Evolutionary conservation across 2,113 vertebrate genomes (phyloP).

Genomic region (Python bivittatus): DNA sequence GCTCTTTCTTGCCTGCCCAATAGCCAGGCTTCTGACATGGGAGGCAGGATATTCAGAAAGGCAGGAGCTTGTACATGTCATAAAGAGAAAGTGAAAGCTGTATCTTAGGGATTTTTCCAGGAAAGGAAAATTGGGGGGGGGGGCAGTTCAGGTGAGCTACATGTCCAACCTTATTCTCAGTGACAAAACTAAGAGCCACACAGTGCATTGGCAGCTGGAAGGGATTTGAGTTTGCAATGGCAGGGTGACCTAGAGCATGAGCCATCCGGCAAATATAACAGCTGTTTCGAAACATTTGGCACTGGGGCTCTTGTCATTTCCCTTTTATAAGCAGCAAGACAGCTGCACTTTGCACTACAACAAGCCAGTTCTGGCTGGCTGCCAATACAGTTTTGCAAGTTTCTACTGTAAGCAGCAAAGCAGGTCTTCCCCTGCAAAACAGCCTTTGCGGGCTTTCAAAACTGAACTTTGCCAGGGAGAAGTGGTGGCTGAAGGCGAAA

Average conservation of each 20-base stretch:
- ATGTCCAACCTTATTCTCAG: slow-evolving; percentile 30
- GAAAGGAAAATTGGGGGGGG: background rate
- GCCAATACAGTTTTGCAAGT: slow-evolving; percentile 43
- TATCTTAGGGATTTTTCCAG: slow-evolving; percentile 29
- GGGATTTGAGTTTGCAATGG: slow-evolving; percentile 37
- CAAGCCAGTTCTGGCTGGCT: slow-evolving; percentile 40
- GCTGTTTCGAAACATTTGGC: slow-evolving; percentile 53
- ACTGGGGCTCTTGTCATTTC: slow-evolving; percentile 48
- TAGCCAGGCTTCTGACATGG: background rate
- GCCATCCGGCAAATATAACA: background rate
- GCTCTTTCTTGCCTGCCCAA: background rate
- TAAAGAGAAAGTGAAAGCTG: slow-evolving; percentile 9
- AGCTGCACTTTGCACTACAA: slow-evolving; percentile 34
- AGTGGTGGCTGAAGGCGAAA: slow-evolving; percentile 32
- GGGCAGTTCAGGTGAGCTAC: slow-evolving; percentile 24
- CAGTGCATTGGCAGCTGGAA: slow-evolving; percentile 26
- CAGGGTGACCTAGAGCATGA: slow-evolving; percentile 45
- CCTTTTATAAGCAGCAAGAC: slow-evolving; percentile 46
- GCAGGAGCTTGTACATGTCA: background rate
- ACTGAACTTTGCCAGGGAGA: slow-evolving; percentile 14
- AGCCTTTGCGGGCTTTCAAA: background rate
- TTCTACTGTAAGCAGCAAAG: slow-evolving; percentile 25
- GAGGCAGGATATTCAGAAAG: background rate
- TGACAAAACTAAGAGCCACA: slow-evolving; percentile 8
- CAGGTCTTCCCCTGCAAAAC: slow-evolving; percentile 1